These are phyloP conservation scores for Sparus aurata DNA, from an alignment of 2,797 vertebrate species.

Conservation along the genomic window DNA sequence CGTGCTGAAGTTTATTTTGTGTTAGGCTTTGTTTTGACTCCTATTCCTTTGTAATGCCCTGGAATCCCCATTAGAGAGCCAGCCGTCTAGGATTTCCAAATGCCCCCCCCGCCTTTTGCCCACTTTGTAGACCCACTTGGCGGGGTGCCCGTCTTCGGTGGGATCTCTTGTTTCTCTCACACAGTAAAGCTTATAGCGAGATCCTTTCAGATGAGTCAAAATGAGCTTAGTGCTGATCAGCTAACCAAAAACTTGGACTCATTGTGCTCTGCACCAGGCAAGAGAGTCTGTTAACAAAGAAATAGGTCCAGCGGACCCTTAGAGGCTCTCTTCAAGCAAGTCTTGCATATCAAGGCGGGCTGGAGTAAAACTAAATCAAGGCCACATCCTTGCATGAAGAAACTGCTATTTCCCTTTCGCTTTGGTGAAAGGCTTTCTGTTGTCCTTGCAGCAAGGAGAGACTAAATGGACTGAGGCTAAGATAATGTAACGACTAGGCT, in stretches of 20 bases:
- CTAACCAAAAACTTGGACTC: conserved; percentile 60
- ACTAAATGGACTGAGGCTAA: conserved; percentile 60
- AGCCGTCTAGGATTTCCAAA: conserved; percentile 65
- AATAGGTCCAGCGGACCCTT: conserved; percentile 26
- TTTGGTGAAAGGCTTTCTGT: conserved; percentile 38
- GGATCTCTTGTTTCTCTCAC: conserved; percentile 60
- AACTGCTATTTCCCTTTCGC: conserved; percentile 37
- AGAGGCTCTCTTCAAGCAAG: conserved; percentile 29
- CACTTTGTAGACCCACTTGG: conserved; percentile 60
- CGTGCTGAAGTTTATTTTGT: conserved; percentile 76
- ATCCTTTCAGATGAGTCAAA: conserved; percentile 69
- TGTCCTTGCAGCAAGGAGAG: conserved; percentile 62
- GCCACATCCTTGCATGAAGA: conserved; percentile 44
- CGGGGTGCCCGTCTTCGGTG: conserved; percentile 50
- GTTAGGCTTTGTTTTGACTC: conserved; percentile 77
- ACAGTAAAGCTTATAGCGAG: conserved; percentile 55
- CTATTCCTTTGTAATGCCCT: conserved; percentile 74
- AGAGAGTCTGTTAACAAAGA: conserved; percentile 49
- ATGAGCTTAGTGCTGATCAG: conserved; percentile 74
- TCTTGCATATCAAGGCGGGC: conserved; percentile 45
- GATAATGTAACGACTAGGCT: conserved; percentile 68
- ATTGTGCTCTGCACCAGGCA: conserved; percentile 40
- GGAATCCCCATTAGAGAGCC: conserved; percentile 77
- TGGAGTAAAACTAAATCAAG: conserved; percentile 50
- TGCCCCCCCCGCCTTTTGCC: conserved; percentile 9